Base-by-base conservation (phyloP, 2,888 invertebrate genomes). In the Dasysyrphus tricinctus region DNA sequence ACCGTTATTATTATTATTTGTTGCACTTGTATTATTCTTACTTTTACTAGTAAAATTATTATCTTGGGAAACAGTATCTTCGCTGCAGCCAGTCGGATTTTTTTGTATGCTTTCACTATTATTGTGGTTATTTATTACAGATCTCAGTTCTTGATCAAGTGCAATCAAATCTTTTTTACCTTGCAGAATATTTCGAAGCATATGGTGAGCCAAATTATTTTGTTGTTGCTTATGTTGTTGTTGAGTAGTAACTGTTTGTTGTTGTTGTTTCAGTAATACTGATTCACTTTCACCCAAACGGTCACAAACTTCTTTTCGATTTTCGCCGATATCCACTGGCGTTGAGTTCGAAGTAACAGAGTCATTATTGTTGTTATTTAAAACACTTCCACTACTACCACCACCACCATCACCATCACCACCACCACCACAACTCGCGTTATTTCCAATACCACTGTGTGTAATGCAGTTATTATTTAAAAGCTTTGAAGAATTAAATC, bases 121-220 rank as follows among this genome's bases (percentile, higher is more conserved):
- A 34, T 79, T 81, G 69, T 92, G 92, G 54, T 91, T 91, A 76
- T 93, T 93, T 91, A 93, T 93, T 70, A 93, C 94, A 82, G 93
- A 93, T 89, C 95, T 94, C 89, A 95, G 92, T 90, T 95, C 95
- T 90, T 95, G 95, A 89, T 95, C 95, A 65, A 96, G 94, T 90
- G 96, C 94, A 90, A 97, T 94, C 88, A 96, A 95, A 93, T 97
- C 96, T 92, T 97, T 97, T 90, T 96, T 96, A 89, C 96, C 97
- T 92, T 98, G 98, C 83, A 98, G 94, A 90, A 98, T 98, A 92
- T 97, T 97, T 83, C 98, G 95, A 89, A 98, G 94, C 95, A 98
- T 97, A 93, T 97, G 96, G 93, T 97, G 97, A 86, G 96, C 96
- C 89, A 95, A 93, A 88, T 94, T 94, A 63, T 92, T 93, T 88